A percentile compares a stretch with the other conserved stretches of the same genome.
Evolutionary conservation across 2,888 invertebrate species (phyloP).

Genomic region (Sphecodes monilicornis): DNA sequence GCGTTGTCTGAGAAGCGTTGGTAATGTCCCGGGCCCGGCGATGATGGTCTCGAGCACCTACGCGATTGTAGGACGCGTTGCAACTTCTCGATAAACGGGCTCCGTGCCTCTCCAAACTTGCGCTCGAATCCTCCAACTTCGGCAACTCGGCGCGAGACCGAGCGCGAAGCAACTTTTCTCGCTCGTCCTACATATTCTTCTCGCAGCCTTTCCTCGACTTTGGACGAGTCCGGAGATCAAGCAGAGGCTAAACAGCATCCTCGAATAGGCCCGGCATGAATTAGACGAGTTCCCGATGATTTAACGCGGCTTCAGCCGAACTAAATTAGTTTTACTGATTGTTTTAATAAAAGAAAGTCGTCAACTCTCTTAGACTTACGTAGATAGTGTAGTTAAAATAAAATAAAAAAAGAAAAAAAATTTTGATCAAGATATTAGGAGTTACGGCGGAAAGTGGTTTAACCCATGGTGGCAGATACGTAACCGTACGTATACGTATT

Average conservation of each 20-base stretch:
- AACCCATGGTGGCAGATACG: too few relatives aligned
- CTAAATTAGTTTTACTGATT: too few relatives aligned
- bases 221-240: neutral
- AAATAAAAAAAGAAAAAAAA: too few relatives aligned
- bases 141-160: neutral
- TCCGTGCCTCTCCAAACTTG: constrained; percentile 3
- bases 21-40: neutral
- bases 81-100: constrained; percentile 8
- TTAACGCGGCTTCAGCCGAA: too few relatives aligned
- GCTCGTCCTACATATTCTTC: neutral
- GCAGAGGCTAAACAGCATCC: neutral
- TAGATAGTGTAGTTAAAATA: too few relatives aligned
- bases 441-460: too few relatives aligned
- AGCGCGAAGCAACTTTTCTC: neutral
- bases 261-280: neutral
- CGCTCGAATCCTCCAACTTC: neutral
- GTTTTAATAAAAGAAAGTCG: too few relatives aligned
- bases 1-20: neutral
- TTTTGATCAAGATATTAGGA: too few relatives aligned
- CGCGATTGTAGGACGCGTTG: neutral
- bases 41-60: neutral
- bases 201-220: neutral
- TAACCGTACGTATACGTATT: too few relatives aligned
- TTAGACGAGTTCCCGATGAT: neutral
- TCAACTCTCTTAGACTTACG: too few relatives aligned